Conservation (phyloP, 92 coral and sea anemone genomes). For the Siderastrea radians region DNA sequence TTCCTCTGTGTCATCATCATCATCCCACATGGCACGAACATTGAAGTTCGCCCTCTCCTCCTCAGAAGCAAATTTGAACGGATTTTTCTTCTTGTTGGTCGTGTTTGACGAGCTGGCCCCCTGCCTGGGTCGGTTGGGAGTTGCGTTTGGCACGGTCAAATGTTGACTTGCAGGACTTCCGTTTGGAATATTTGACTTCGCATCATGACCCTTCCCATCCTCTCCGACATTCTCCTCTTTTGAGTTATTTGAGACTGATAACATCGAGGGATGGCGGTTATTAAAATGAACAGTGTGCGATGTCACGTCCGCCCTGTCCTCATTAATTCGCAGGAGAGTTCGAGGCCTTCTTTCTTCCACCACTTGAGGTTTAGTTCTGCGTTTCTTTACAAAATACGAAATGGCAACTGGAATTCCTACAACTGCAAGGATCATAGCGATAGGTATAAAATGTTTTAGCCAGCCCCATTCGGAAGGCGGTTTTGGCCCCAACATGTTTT, state of each 20-base stretch:
- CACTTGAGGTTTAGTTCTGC: conserved; percentile 57
- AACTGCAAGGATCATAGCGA: conserved; percentile 68
- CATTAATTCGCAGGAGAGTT: conserved; percentile 38
- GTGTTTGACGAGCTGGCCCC: neutral
- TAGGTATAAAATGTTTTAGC: conserved; percentile 72
- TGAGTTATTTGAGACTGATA: conserved; percentile 67
- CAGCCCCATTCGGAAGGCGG: conserved; percentile 79
- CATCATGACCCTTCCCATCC: conserved; percentile 31
- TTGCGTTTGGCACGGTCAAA: conserved; percentile 28
- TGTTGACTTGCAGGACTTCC: conserved; percentile 64
- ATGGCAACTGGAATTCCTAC: conserved; percentile 87
- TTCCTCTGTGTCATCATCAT: conserved; percentile 50
- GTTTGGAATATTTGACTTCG: conserved; percentile 58
- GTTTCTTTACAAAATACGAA: conserved; percentile 59
- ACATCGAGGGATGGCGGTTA: conserved; percentile 70
- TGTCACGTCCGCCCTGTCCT: conserved; percentile 61
- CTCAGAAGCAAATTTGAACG: conserved; percentile 11
- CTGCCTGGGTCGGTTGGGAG: conserved; percentile 19
- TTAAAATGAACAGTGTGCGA: conserved; percentile 75
- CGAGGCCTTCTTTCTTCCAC: conserved; percentile 28
- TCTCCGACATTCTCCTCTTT: conserved; percentile 63
- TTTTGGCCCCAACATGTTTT: conserved; percentile 15
- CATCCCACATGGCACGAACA: conserved; percentile 56
- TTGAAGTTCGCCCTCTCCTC: conserved; percentile 22
- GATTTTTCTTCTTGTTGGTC: conserved; percentile 24